A percentile compares a stretch with the other conserved stretches of the same genome.
These are phyloP conservation scores for Molanna angustata DNA, from an alignment of 2,888 invertebrate genomes.

Conservation along the genomic window DNA sequence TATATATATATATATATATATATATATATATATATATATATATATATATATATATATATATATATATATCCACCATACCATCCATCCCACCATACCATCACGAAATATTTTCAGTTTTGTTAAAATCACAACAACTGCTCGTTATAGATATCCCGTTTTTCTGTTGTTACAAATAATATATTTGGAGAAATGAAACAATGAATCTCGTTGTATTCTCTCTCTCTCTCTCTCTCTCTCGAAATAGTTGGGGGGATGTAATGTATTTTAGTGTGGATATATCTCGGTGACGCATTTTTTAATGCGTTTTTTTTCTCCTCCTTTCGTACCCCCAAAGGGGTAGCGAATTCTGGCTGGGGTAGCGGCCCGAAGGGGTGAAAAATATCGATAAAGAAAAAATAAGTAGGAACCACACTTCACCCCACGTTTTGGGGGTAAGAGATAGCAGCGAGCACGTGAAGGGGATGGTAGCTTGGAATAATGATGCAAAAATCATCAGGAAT, in stretches of 20 bases:
- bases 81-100: too few relatives aligned
- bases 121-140: too few relatives aligned
- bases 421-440: background rate
- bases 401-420: slow-evolving; percentile 10
- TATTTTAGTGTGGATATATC: slow-evolving; percentile 31
- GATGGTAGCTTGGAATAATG: too few relatives aligned
- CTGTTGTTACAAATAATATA: too few relatives aligned
- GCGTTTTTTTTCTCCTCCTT: slow-evolving; percentile 24
- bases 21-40: too few relatives aligned
- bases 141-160: too few relatives aligned
- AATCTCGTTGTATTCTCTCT: slow-evolving; percentile 22
- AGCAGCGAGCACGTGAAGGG: slow-evolving; percentile 5
- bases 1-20: too few relatives aligned
- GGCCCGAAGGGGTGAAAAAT: slow-evolving; percentile 5
- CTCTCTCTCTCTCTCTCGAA: background rate
- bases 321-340: slow-evolving; percentile 28
- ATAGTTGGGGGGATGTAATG: slow-evolving; percentile 26
- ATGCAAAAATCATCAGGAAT: too few relatives aligned
- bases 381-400: slow-evolving; percentile 16
- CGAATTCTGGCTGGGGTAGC: slow-evolving; percentile 17
- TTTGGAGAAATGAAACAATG: slow-evolving; percentile 31
- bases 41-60: too few relatives aligned
- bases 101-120: too few relatives aligned
- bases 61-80: too few relatives aligned
- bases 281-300: slow-evolving; percentile 32